Conservation (phyloP, 1,140 invertebrate genomes). For the Apis mellifera region DNA sequence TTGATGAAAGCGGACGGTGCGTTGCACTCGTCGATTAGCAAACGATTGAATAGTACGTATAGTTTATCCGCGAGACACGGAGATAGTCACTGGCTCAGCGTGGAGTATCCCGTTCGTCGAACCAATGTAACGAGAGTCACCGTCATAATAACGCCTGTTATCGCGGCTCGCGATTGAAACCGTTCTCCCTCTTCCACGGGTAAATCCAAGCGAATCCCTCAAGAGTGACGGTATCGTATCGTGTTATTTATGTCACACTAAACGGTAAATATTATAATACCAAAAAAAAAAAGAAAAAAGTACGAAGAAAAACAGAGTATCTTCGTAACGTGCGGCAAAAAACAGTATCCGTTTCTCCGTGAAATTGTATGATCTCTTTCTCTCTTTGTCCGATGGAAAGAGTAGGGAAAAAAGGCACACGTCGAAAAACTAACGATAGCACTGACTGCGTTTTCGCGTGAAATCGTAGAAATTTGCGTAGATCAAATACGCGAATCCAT, state of each 20-base stretch:
- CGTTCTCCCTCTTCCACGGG: slow-evolving; percentile 22
- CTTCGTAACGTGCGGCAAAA: background rate
- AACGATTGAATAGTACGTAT: background rate
- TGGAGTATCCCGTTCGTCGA: slow-evolving; percentile 56
- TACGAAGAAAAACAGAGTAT: background rate
- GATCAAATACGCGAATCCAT: background rate
- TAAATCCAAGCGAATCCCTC: slow-evolving; percentile 35
- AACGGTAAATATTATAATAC: background rate
- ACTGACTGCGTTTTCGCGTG: slow-evolving; percentile 8
- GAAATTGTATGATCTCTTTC: background rate
- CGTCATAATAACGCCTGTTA: slow-evolving; percentile 27
- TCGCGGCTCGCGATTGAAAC: slow-evolving; percentile 23
- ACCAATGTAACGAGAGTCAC: slow-evolving; percentile 45
- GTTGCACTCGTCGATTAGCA: slow-evolving; percentile 14
- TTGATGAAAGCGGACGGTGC: slow-evolving; percentile 8
- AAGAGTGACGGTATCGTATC: background rate
- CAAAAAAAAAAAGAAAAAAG: background rate
- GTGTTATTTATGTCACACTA: slow-evolving; percentile 8
- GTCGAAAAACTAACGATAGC: background rate
- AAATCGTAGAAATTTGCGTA: background rate
- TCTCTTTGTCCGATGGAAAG: background rate
- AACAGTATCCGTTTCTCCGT: background rate
- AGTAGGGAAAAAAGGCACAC: background rate
- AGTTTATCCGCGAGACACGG: slow-evolving; percentile 36
- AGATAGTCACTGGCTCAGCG: slow-evolving; percentile 50